Conservation (phyloP, 2,888 invertebrate species). For the Fissipunctia ypsillon region DNA sequence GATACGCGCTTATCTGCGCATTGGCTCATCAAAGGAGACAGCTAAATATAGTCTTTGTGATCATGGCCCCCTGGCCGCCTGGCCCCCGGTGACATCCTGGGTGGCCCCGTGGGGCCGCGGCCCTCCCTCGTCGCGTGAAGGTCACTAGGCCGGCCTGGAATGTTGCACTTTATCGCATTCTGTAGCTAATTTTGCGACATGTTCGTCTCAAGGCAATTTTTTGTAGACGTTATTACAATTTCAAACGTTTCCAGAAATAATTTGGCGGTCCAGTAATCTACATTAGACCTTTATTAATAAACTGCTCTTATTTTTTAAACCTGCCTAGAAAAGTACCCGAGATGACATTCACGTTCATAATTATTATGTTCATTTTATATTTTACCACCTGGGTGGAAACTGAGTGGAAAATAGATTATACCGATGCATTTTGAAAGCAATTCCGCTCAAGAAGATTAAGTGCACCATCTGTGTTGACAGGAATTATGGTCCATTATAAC, state of each 20-base stretch:
- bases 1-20: slow-evolving; percentile 81
- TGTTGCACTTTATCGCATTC: slow-evolving; percentile 55
- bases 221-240: slow-evolving; percentile 34
- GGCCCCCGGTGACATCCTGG: slow-evolving; percentile 68
- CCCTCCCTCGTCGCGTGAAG: slow-evolving; percentile 67
- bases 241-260: slow-evolving; percentile 54
- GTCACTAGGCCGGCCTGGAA: slow-evolving; percentile 63
- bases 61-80: slow-evolving; percentile 60
- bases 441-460: not conserved
- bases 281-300: slow-evolving; percentile 13
- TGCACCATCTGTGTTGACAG: slow-evolving; percentile 3
- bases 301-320: not conserved
- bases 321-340: not conserved
- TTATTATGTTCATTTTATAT: not conserved
- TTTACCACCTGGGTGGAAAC: not conserved
- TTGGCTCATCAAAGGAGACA: slow-evolving; percentile 81
- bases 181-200: slow-evolving; percentile 40
- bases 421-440: not conserved
- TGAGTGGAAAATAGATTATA: not conserved
- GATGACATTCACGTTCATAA: not conserved
- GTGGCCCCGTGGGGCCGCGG: slow-evolving; percentile 66
- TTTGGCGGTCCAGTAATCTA: slow-evolving; percentile 30
- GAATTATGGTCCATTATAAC: slow-evolving; percentile 36
- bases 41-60: slow-evolving; percentile 82
- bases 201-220: slow-evolving; percentile 46